Conservation (phyloP, 2,797 vertebrate species). For the Thamnophis elegans region DNA sequence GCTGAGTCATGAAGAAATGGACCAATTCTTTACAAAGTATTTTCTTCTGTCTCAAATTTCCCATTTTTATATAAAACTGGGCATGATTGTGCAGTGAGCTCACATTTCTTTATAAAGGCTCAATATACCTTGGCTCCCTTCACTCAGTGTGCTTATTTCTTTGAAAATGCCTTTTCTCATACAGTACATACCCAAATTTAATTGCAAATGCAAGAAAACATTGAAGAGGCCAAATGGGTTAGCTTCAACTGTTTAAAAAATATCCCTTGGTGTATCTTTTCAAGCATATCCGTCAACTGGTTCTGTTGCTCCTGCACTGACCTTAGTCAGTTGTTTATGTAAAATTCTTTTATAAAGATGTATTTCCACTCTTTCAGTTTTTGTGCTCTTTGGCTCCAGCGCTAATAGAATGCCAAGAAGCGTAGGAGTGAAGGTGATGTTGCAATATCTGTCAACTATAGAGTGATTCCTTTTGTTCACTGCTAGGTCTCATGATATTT, state of each 20-base stretch:
- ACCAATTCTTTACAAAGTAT: not conserved
- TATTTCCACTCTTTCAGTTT: slow-evolving; percentile 55
- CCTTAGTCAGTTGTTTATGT: slow-evolving; percentile 45
- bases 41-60: not conserved
- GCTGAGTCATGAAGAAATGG: not conserved
- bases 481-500: slow-evolving; percentile 45
- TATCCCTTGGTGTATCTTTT: slow-evolving; percentile 15
- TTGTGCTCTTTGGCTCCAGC: slow-evolving; percentile 42
- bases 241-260: slow-evolving; percentile 22
- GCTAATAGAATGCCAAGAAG: slow-evolving; percentile 40
- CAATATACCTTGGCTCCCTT: slow-evolving; percentile 15
- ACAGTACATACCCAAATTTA: not conserved
- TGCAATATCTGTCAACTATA: slow-evolving; percentile 48
- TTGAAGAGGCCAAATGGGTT: not conserved
- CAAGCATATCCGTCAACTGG: slow-evolving; percentile 33
- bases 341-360: slow-evolving; percentile 48
- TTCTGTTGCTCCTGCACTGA: slow-evolving; percentile 54
- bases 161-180: slow-evolving; percentile 46
- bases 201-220: slow-evolving; percentile 14
- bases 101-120: slow-evolving; percentile 43
- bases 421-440: slow-evolving; percentile 37
- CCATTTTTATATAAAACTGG: not conserved
- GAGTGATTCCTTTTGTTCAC: slow-evolving; percentile 54
- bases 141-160: slow-evolving; percentile 27
- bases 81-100: not conserved